These are phyloP conservation scores for Drosophila dives DNA, from an alignment of 2,888 invertebrate species.

Conservation along the genomic window DNA sequence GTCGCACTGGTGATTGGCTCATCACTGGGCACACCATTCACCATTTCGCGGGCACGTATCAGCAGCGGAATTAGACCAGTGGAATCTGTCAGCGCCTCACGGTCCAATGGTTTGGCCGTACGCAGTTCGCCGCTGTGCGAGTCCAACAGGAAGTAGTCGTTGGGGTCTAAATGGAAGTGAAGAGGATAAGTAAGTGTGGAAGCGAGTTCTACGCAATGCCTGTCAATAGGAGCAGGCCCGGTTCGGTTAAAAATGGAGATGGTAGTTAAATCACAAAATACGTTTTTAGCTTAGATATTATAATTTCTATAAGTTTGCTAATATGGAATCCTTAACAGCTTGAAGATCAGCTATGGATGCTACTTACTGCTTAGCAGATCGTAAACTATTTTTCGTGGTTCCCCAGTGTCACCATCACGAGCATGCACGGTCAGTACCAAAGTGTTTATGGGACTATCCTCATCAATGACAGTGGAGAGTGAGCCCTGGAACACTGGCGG, in stretches of 20 bases:
- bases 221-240: neutral
- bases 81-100: conserved; percentile 92
- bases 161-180: conserved; percentile 88
- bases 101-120: conserved; percentile 93
- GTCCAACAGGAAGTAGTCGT: conserved; percentile 94
- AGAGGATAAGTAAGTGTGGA: neutral
- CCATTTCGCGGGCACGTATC: conserved; percentile 92
- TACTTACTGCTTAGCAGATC: conserved; percentile 92
- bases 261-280: neutral
- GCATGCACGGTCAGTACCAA: conserved; percentile 92
- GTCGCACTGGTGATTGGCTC: conserved; percentile 89
- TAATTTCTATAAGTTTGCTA: neutral
- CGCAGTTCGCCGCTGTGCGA: conserved; percentile 91
- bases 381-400: conserved; percentile 91
- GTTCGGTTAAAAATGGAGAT: neutral
- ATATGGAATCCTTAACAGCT: neutral
- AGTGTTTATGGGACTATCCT: conserved; percentile 93
- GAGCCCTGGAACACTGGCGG: conserved; percentile 94
- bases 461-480: conserved; percentile 91
- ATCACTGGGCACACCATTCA: conserved; percentile 89
- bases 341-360: neutral
- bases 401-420: conserved; percentile 93
- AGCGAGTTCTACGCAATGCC: neutral
- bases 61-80: conserved; percentile 91
- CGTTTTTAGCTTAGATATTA: neutral